Conservation (phyloP, 2,113 vertebrate genomes). For the Myodes glareolus region DNA sequence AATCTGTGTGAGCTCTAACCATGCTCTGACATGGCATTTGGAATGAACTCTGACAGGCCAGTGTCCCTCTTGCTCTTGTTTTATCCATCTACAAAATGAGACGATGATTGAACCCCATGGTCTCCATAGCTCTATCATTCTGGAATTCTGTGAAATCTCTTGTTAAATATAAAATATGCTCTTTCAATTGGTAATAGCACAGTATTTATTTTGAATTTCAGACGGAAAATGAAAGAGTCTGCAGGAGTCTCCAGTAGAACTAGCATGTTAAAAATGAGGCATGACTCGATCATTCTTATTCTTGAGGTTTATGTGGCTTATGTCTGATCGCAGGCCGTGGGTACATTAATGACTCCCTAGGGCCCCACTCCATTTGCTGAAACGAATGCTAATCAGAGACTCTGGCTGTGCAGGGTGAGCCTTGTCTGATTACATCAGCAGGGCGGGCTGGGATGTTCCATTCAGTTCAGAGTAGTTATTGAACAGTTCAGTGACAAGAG, state of each 20-base stretch:
- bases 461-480: conserved; percentile 54
- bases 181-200: neutral
- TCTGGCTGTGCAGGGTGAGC: conserved; percentile 43
- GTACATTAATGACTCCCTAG: neutral
- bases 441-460: conserved; percentile 35
- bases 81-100: neutral
- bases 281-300: neutral
- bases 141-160: conserved; percentile 20
- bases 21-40: neutral
- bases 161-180: neutral
- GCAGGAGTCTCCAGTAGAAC: neutral
- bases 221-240: conserved; percentile 36
- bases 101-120: neutral
- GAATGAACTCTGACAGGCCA: neutral
- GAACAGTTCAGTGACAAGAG: conserved; percentile 71
- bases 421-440: conserved; percentile 68
- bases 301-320: neutral
- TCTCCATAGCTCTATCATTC: neutral
- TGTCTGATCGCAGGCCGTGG: neutral
- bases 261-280: conserved; percentile 26
- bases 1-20: neutral
- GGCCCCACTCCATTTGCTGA: conserved; percentile 2
- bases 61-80: neutral
- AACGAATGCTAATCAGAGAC: conserved; percentile 40
- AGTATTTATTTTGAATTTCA: neutral